These are phyloP conservation scores for Anastrepha obliqua DNA, from an alignment of 1,140 invertebrate genomes.

Conservation along the genomic window DNA sequence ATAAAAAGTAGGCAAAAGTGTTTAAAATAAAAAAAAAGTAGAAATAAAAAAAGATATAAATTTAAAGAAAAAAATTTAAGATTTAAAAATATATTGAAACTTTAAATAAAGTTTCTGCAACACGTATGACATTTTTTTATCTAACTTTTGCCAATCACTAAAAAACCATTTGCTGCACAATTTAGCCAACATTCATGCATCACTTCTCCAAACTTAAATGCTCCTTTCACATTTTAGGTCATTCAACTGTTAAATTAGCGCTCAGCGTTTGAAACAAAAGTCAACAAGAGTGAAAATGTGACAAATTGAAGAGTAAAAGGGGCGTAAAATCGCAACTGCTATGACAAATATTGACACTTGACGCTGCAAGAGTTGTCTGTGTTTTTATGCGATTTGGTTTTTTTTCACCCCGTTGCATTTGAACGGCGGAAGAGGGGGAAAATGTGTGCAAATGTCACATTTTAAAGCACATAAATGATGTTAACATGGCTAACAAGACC, in stretches of 20 bases:
- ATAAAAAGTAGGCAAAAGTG: too few species aligned
- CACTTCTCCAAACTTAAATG: background rate
- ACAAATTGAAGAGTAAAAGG: conserved; percentile 47
- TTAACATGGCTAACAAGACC: conserved; percentile 6
- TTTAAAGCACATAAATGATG: conserved; percentile 16
- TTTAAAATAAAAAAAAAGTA: too few species aligned
- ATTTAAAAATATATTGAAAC: too few species aligned
- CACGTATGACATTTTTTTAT: too few species aligned
- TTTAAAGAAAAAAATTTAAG: too few species aligned
- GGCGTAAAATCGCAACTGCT: conserved; percentile 45
- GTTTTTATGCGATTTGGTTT: background rate
- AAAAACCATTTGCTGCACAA: background rate
- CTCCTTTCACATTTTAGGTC: conserved; percentile 23
- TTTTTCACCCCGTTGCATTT: background rate
- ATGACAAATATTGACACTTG: conserved; percentile 46
- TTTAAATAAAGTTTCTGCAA: too few species aligned
- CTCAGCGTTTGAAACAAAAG: conserved; percentile 21
- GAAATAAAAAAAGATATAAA: too few species aligned
- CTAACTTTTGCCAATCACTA: background rate
- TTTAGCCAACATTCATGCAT: background rate
- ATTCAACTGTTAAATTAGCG: conserved; percentile 46
- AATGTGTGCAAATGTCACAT: conserved; percentile 45
- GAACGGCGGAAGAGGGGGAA: background rate
- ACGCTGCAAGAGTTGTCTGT: background rate
- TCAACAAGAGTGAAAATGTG: conserved; percentile 48